These are phyloP conservation scores for Epizoanthus stellaris DNA, from an alignment of 92 coral and sea anemone species.

Conservation along the genomic window DNA sequence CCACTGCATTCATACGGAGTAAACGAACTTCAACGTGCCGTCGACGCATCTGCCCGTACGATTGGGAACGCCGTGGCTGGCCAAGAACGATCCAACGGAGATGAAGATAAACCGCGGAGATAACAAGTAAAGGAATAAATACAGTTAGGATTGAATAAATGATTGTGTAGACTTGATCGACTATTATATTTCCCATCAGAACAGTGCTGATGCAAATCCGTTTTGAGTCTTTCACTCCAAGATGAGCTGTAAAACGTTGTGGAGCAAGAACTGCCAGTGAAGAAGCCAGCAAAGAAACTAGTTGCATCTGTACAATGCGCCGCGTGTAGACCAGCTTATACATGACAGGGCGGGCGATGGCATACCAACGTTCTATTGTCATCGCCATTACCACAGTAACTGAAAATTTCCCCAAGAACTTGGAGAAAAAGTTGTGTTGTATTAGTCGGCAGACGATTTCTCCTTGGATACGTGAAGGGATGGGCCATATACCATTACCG, in stretches of 20 bases:
- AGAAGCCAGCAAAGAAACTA: not conserved
- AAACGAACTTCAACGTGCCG: not conserved
- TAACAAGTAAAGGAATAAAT: not conserved
- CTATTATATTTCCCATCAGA: not conserved
- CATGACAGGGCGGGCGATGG: not conserved
- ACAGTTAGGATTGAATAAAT: not conserved
- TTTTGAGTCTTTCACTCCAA: not conserved
- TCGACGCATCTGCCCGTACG: not conserved
- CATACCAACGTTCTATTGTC: conserved; percentile 14
- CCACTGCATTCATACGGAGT: conserved; percentile 15
- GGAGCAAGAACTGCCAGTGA: not conserved
- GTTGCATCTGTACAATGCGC: not conserved
- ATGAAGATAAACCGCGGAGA: not conserved
- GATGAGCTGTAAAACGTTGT: not conserved
- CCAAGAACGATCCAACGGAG: not conserved
- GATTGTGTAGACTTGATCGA: not conserved
- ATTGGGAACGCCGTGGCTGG: not conserved
- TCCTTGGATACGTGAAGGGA: conserved; percentile 1
- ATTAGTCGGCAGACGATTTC: not conserved
- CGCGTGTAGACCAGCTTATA: not conserved
- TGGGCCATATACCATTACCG: conserved; percentile 2
- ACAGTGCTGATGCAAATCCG: not conserved
- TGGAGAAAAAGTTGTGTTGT: not conserved
- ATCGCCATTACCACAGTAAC: not conserved
- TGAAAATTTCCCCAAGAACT: not conserved